Conservation (phyloP, 2,113 vertebrate genomes). For the Pterocles orientalis region DNA sequence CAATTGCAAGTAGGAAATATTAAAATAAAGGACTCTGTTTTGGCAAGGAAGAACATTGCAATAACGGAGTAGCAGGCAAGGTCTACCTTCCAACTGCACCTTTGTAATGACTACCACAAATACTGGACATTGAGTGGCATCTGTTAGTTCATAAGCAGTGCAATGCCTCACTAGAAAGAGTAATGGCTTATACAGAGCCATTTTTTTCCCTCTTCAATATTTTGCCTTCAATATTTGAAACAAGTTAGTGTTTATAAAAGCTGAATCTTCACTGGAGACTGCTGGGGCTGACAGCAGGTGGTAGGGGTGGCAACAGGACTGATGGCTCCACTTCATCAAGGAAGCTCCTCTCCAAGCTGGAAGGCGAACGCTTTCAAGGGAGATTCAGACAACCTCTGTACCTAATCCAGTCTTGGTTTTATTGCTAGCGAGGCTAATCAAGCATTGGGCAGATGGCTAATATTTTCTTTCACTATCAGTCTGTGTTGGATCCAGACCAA, state of each 20-base stretch:
- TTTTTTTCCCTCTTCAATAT: not conserved
- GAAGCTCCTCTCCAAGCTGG: not conserved
- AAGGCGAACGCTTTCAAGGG: not conserved
- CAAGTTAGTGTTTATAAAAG: not conserved
- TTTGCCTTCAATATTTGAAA: not conserved
- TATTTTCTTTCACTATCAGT: conserved; percentile 49
- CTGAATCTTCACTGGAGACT: not conserved
- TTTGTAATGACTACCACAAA: conserved; percentile 1
- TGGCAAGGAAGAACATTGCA: not conserved
- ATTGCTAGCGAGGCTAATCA: not conserved
- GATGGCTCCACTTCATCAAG: rapidly evolving
- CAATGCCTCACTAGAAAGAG: not conserved
- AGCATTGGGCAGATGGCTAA: conserved; percentile 51
- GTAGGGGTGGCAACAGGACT: not conserved
- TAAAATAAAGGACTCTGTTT: conserved; percentile 28
- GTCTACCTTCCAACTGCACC: not conserved
- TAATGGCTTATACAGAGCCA: not conserved
- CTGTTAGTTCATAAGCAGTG: conserved; percentile 5
- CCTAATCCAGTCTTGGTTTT: not conserved
- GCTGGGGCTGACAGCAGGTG: not conserved
- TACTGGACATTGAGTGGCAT: not conserved
- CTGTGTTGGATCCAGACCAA: conserved; percentile 56
- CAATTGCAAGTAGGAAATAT: conserved; percentile 22
- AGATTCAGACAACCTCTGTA: not conserved
- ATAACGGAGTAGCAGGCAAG: conserved; percentile 11